These are phyloP conservation scores for Lasiurus cinereus DNA, from an alignment of 2,113 vertebrate genomes.

Conservation along the genomic window DNA sequence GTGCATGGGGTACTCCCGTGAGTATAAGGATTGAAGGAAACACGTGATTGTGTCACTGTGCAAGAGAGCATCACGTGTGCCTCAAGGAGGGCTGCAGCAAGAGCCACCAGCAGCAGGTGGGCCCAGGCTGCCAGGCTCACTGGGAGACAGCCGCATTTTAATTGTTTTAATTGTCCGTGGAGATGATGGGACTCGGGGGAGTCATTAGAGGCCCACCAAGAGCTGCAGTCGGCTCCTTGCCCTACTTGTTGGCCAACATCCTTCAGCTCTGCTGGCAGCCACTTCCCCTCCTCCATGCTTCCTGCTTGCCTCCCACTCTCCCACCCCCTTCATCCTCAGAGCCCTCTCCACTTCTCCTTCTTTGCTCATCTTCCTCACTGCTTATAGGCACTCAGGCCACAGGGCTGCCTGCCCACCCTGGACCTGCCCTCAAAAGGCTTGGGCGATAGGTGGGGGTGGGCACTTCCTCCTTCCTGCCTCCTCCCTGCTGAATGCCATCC, in stretches of 20 bases:
- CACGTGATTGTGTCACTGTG: neutral
- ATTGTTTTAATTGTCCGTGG: constrained; percentile 68
- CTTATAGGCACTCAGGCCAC: neutral
- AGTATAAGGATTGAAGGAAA: neutral
- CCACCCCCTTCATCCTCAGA: neutral
- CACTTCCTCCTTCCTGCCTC: neutral
- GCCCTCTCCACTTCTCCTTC: no score
- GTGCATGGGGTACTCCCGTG: accelerated
- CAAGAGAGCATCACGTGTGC: accelerated
- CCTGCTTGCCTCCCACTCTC: neutral
- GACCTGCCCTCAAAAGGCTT: neutral
- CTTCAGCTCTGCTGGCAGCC: neutral
- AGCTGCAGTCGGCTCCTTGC: constrained; percentile 38
- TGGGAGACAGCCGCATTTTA: constrained; percentile 21
- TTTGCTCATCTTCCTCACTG: neutral
- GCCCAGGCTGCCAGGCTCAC: neutral
- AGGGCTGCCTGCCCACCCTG: neutral
- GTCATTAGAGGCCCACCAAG: constrained; percentile 5
- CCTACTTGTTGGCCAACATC: constrained; percentile 64
- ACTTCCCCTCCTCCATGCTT: neutral
- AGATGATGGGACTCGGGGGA: constrained; percentile 63
- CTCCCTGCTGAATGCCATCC: no score
- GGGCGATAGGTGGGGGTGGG: no score
- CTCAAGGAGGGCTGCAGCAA: neutral
- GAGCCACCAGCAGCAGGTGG: constrained; percentile 44